Conservation (phyloP, 2,888 invertebrate genomes). For the Drosophila barbarae region DNA sequence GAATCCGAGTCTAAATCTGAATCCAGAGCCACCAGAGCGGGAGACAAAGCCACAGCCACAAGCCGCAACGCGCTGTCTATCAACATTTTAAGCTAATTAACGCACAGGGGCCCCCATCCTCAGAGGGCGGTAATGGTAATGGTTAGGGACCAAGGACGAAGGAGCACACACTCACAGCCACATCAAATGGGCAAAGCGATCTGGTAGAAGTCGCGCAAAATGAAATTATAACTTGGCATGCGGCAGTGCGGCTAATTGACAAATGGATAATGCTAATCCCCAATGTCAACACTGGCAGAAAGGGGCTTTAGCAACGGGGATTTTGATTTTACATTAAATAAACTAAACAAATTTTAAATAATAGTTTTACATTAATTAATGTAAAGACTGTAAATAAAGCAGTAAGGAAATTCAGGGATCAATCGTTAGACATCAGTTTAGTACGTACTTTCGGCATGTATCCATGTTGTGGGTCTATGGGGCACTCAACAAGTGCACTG, state of each 20-base stretch:
- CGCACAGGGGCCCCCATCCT: conserved; percentile 15
- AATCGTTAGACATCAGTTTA: not conserved
- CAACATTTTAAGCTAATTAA: conserved; percentile 51
- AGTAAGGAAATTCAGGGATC: not conserved
- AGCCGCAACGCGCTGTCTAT: conserved; percentile 39
- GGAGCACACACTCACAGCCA: conserved; percentile 14
- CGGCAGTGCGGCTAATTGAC: conserved; percentile 33
- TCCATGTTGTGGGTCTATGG: not conserved
- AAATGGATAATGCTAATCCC: conserved; percentile 28
- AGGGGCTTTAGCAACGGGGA: too few relatives aligned
- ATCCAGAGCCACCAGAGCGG: not conserved
- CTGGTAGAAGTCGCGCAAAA: conserved; percentile 11
- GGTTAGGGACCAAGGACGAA: not conserved
- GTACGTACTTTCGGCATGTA: not conserved
- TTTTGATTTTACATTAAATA: not conserved
- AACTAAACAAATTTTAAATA: not conserved
- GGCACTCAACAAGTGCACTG: conserved; percentile 15
- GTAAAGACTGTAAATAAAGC: too few relatives aligned
- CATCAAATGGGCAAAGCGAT: conserved; percentile 37
- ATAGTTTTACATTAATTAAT: too few relatives aligned
- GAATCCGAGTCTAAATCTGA: conserved; percentile 7
- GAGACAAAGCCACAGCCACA: conserved; percentile 26
- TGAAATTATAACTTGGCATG: conserved; percentile 38
- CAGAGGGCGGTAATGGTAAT: not conserved
- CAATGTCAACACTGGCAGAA: conserved; percentile 13